Conservation (phyloP, 2,113 vertebrate genomes). For the Geococcyx californianus region DNA sequence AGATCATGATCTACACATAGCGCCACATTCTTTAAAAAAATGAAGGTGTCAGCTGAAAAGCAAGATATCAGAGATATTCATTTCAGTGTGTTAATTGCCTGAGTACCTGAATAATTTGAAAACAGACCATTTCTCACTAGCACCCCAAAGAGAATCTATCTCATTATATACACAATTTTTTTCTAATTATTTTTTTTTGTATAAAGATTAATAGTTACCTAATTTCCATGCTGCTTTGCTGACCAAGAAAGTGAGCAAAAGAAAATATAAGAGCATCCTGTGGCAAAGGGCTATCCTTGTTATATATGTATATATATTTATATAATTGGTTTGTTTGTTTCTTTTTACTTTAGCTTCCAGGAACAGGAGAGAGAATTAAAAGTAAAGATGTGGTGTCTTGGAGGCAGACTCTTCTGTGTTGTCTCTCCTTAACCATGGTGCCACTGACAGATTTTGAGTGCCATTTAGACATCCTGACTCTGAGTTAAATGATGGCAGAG, state of each 20-base stretch:
- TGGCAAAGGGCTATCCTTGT: background rate
- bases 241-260: background rate
- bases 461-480: background rate
- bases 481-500: background rate
- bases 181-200: background rate
- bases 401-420: background rate
- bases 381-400: background rate
- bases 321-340: background rate
- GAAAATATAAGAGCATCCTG: background rate
- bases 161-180: background rate
- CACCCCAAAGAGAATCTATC: background rate
- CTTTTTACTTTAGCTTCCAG: background rate
- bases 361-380: background rate
- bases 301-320: background rate
- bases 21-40: background rate
- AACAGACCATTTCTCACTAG: background rate
- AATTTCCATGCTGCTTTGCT: background rate
- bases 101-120: background rate
- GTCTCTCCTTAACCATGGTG: accelerated
- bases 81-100: background rate
- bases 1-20: background rate
- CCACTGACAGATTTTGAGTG: background rate
- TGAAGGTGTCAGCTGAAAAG: background rate
- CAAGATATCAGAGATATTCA: background rate
- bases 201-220: background rate